These are phyloP conservation scores for Cyclophora punctaria DNA, from an alignment of 2,888 invertebrate species.

Conservation along the genomic window DNA sequence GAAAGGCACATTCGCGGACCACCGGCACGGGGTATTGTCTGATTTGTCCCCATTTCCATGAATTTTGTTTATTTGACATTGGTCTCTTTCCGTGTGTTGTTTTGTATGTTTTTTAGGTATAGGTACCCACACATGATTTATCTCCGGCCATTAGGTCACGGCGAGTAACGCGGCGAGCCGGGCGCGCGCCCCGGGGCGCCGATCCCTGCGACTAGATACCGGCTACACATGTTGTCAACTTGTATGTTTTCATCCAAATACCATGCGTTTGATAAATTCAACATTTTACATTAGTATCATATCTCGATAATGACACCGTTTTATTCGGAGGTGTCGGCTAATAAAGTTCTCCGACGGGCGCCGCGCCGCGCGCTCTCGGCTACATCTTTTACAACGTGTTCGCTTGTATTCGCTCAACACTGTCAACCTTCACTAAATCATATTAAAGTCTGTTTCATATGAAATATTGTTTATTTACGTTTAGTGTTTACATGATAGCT, in stretches of 20 bases:
- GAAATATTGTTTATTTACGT: slow-evolving; percentile 11
- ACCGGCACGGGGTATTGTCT: slow-evolving; percentile 56
- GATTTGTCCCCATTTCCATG: slow-evolving; percentile 71
- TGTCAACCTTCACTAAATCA: slow-evolving; percentile 23
- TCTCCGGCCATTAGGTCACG: slow-evolving; percentile 69
- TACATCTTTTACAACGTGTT: slow-evolving; percentile 27
- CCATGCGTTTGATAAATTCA: slow-evolving; percentile 63
- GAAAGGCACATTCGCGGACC: slow-evolving; percentile 43
- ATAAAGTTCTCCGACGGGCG: slow-evolving; percentile 39
- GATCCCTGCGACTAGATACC: slow-evolving; percentile 66
- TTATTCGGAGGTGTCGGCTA: slow-evolving; percentile 55
- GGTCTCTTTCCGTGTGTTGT: slow-evolving; percentile 50
- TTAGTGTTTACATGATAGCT: slow-evolving; percentile 1
- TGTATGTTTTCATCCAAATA: slow-evolving; percentile 73
- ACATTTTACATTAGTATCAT: slow-evolving; percentile 64
- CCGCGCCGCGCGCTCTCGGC: slow-evolving; percentile 16
- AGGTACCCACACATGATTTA: slow-evolving; percentile 56
- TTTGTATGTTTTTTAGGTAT: slow-evolving; percentile 57
- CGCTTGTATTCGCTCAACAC: slow-evolving; percentile 22
- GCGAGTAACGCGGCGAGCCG: slow-evolving; percentile 62
- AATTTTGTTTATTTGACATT: slow-evolving; percentile 70
- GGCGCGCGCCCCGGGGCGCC: slow-evolving; percentile 59
- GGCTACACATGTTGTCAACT: slow-evolving; percentile 72
- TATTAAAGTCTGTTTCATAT: slow-evolving; percentile 19
- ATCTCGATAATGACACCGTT: slow-evolving; percentile 58